These are phyloP conservation scores for Bombus superbus DNA, from an alignment of 1,140 invertebrate species.

Conservation along the genomic window DNA sequence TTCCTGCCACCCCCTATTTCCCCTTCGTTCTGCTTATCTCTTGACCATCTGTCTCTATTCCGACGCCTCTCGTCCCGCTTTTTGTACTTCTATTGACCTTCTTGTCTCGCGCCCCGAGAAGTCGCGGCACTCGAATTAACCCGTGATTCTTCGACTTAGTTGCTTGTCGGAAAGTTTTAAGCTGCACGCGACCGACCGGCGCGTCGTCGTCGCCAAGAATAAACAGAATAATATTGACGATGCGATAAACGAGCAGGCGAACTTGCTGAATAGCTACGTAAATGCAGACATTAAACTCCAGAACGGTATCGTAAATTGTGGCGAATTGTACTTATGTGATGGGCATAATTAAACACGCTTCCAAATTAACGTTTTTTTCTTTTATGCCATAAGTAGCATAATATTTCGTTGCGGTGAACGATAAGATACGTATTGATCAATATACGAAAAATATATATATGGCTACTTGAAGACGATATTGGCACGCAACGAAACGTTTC, in stretches of 20 bases:
- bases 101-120: not conserved
- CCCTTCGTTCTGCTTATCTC: conserved; percentile 37
- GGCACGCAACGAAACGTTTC: too few species aligned
- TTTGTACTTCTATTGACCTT: conserved; percentile 27
- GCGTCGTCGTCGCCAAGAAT: conserved; percentile 4
- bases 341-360: not conserved
- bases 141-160: not conserved
- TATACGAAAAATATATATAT: not conserved
- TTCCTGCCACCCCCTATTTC: conserved; percentile 7
- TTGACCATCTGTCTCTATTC: conserved; percentile 52
- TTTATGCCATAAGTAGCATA: not conserved
- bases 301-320: not conserved
- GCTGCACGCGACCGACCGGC: not conserved
- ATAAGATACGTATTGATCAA: not conserved
- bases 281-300: not conserved
- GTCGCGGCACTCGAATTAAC: conserved; percentile 24
- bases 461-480: too few species aligned
- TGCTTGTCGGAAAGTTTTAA: not conserved
- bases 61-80: not conserved
- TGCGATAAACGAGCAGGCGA: not conserved
- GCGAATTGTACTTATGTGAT: not conserved
- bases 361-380: not conserved
- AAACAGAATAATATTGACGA: conserved; percentile 50
- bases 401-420: not conserved
- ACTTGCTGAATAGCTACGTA: not conserved